Conservation (phyloP, 2,888 invertebrate species). For the Osmoderma eremita region DNA sequence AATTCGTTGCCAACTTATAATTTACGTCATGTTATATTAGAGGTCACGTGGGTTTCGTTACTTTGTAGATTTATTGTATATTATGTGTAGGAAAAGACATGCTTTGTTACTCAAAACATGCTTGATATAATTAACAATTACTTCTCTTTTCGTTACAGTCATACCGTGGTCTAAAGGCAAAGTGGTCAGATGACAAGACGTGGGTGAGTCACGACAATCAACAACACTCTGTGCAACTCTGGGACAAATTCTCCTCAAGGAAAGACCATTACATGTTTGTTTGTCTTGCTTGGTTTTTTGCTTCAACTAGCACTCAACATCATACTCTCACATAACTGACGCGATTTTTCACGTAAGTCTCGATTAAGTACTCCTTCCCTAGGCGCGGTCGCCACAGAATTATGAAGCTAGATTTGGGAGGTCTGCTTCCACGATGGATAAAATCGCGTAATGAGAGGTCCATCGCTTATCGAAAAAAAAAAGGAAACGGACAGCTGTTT, state of each 20-base stretch:
- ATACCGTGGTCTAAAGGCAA: slow-evolving; percentile 34
- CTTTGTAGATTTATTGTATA: too few relatives aligned
- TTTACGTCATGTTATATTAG: too few relatives aligned
- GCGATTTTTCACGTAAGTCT: slow-evolving; percentile 5
- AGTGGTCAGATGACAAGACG: slow-evolving; percentile 39
- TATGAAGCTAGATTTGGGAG: slow-evolving; percentile 39
- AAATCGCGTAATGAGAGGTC: slow-evolving; percentile 22
- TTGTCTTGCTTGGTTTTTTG: slow-evolving; percentile 11
- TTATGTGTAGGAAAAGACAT: too few relatives aligned
- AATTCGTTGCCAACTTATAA: too few relatives aligned
- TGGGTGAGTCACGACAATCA: slow-evolving; percentile 35
- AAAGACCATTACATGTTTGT: slow-evolving; percentile 14
- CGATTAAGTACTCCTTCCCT: too few relatives aligned
- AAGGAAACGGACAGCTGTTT: slow-evolving; percentile 37
- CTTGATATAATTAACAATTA: slow-evolving; percentile 6
- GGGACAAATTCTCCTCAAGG: slow-evolving; percentile 22
- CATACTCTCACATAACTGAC: background rate
- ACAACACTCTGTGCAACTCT: background rate
- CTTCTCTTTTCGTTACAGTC: slow-evolving; percentile 37
- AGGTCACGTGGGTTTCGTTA: too few relatives aligned
- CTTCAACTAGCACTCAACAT: background rate
- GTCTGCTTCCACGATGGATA: slow-evolving; percentile 35
- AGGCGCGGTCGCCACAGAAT: slow-evolving; percentile 17
- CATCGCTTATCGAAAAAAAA: slow-evolving; percentile 1
- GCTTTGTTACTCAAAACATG: too few relatives aligned